Base-by-base conservation (phyloP, 2,113 vertebrate species). In the Sylvilagus bachmani region DNA sequence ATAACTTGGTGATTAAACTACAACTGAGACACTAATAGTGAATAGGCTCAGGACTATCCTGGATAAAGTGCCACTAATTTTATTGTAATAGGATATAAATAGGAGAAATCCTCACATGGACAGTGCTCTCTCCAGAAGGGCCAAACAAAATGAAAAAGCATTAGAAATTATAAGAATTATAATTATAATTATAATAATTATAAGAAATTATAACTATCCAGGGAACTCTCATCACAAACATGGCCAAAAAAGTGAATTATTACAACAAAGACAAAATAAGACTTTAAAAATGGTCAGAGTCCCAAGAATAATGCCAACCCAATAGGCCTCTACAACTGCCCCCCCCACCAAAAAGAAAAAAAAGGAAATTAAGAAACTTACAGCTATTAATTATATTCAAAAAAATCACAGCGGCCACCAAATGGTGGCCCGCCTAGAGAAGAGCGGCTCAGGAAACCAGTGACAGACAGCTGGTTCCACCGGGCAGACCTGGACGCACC, bases 11-110 rank as follows among this genome's bases (percentile, higher is more conserved):
- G 95, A 91, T 82, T 91, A 69, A 97, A 95, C 84, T 96, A 93
- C n/a, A 96, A 89, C 55, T 29, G 91, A 75, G 95, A 96, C 49
- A 97, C 79, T 85, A 95, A 79, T 17, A 97, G 96, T 93, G 91
- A 92, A 91, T 14, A 75, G 89, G 93, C 89, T 97, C 86, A 92
- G 97, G 97, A 97, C 94, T 96, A 74, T 95, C 0, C 3, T 94
- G 96, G 82, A 49, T 93, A 91, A 94, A 92, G 81, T 90, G 89
- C 87, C 93, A 91, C 86, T 96, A 90, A 95, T 44, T 84, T 77
- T 93, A 86, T 6, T 85, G 83, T 92, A 75, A 31, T 62, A 69
- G 80, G 92, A 71, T 82, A 88, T 74, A 91, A 93, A 92, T 1
- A 94, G 91, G 93, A 81, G 53, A 87, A 82, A 81, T 71, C 66